Evolutionary conservation across 2,113 vertebrate genomes (phyloP).

Genomic region (Ammodramus savannarum): DNA sequence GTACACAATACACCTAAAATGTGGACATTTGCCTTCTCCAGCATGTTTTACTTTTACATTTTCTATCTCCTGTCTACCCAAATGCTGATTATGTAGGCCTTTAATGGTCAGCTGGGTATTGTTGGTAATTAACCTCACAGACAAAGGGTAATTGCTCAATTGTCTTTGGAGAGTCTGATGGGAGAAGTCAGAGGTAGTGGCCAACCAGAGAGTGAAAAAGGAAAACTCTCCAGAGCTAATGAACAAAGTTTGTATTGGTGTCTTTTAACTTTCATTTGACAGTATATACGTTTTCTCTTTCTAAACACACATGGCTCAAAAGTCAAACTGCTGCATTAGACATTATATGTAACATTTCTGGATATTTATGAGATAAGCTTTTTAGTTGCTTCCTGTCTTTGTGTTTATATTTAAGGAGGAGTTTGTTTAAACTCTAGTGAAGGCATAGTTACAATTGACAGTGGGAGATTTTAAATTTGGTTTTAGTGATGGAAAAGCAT

Average conservation of each 20-base stretch:
- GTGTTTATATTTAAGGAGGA: neutral
- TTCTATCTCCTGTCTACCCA: neutral
- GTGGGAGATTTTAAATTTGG: neutral
- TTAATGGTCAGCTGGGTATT: neutral
- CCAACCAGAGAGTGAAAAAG: neutral
- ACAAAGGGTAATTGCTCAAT: slow-evolving; percentile 46
- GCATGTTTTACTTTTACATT: neutral
- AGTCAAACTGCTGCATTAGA: neutral
- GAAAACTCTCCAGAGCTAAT: neutral
- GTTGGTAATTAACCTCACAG: slow-evolving; percentile 39
- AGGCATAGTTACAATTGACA: neutral
- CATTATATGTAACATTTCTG: neutral
- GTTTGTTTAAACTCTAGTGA: neutral
- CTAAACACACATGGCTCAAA: neutral
- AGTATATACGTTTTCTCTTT: neutral
- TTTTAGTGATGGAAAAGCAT: neutral
- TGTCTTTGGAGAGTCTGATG: neutral
- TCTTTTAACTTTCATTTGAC: neutral
- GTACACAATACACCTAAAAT: neutral
- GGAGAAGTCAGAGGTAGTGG: neutral
- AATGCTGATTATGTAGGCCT: neutral
- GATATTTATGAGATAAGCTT: neutral
- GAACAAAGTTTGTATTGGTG: neutral
- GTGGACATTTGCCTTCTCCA: neutral
- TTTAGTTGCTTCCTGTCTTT: neutral